Evolutionary conservation across 1,140 invertebrate species (phyloP).

Genomic region (Cotesia vestalis): DNA sequence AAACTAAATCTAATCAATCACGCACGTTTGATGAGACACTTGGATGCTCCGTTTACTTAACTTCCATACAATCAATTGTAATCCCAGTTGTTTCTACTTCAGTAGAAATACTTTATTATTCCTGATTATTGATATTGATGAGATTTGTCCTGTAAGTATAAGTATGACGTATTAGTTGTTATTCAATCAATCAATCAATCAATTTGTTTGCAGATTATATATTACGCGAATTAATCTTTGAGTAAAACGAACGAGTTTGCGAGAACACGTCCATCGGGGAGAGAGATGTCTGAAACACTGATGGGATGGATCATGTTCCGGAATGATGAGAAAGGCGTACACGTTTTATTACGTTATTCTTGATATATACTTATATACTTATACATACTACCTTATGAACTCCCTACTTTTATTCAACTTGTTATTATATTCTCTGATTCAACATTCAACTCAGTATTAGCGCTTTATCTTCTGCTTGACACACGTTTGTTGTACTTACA

Average conservation of each 20-base stretch:
- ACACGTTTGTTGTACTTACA: background rate
- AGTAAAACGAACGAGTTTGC: constrained; percentile 24
- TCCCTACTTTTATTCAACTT: background rate
- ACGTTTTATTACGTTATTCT: constrained; percentile 39
- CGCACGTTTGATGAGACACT: background rate
- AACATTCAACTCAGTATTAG: no score
- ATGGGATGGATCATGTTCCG: constrained; percentile 1
- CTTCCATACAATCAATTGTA: background rate
- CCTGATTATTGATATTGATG: background rate
- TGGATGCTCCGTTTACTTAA: background rate
- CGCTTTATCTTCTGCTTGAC: background rate
- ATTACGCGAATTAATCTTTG: background rate
- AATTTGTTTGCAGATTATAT: constrained; percentile 4
- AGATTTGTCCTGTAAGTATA: background rate
- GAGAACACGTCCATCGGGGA: constrained; percentile 55
- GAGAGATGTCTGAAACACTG: constrained; percentile 57
- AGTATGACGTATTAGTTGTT: background rate
- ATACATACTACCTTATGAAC: constrained; percentile 32
- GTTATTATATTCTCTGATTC: background rate
- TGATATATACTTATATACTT: no score
- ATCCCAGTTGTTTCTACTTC: background rate
- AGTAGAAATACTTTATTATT: background rate
- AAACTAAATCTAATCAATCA: background rate
- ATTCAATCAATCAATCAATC: background rate
- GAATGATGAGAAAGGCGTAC: constrained; percentile 57